Evolutionary conservation across 2,113 vertebrate species (phyloP), one percentile per base, ranked within the genome.

Genomic region (Chascanopsetta lugubris): DNA sequence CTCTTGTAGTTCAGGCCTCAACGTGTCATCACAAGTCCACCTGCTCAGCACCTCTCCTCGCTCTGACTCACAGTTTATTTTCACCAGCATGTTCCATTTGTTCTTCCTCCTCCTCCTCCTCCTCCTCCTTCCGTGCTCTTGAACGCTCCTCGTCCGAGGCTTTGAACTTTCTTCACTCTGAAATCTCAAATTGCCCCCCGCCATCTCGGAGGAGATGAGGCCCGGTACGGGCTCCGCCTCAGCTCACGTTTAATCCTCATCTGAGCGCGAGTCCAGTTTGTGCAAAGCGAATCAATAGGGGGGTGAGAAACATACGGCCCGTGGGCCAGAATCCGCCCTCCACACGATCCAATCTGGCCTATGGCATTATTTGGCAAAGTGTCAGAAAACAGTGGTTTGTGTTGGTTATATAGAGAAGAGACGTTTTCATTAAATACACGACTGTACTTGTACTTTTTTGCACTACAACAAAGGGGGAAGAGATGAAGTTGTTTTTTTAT

Each of bases 91-190:
- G 45, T 29, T 10, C n/a, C 13, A 10, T 25, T 27, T 58, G 12
- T 40, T 60, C 46, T 38, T 50, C 18, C 7, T 45, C 11, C 24
- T 21, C 38, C 17, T 26, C 34, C 3, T 12, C 6, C 9, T 7
- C n/a, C 29, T 17, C n/a, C 8, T 25, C 13, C 21, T 25, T 43
- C 65, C 25, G 32, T 84, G 88, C 75, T 76, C 90, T 91, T 89
- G 58, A 88, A 86, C 65, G 36, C 84, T 90, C 74, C 83, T 63
- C 61, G 68, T 69, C 77, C 76, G 40, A 72, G 69, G 79, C 89
- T 92, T 92, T 93, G 91, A 91, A 91, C 89, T 87, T 84, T 63
- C 59, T 60, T 83, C 67, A 88, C 90, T 93, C 91, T 92, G 88
- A 93, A 92, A 90, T 91, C 79, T 74, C 80, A 71, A 80, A 68